Evolutionary conservation across 2,113 vertebrate genomes (phyloP).

Genomic region (Myotis yumanensis): DNA sequence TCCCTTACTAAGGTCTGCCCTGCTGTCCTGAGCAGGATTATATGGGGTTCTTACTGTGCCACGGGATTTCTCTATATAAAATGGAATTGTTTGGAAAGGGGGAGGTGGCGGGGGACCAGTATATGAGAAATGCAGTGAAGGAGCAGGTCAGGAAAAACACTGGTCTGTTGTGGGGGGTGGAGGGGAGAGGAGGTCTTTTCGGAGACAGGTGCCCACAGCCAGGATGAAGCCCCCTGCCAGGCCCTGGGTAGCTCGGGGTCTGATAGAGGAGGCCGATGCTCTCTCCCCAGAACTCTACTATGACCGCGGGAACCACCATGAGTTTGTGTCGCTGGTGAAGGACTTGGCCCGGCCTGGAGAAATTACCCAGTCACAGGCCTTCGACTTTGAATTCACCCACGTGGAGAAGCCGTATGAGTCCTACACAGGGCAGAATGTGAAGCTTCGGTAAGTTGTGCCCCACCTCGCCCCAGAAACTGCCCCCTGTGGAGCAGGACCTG

Average conservation of each 20-base stretch:
- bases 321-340: conserved; percentile 98
- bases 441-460: conserved; percentile 88
- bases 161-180: not conserved
- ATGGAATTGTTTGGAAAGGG: not conserved
- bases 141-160: not conserved
- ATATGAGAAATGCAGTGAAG: not conserved
- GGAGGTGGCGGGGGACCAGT: not conserved
- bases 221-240: not conserved
- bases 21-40: not conserved
- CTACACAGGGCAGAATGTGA: conserved; percentile 98
- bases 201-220: not conserved
- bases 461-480: not conserved
- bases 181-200: too few relatives aligned
- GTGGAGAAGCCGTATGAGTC: conserved; percentile 99
- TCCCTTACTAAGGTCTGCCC: not conserved
- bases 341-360: conserved; percentile 96
- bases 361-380: conserved; percentile 95
- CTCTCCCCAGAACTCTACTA: conserved; percentile 93
- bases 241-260: not conserved
- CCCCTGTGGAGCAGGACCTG: not conserved
- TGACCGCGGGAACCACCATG: conserved; percentile 97
- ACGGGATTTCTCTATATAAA: not conserved
- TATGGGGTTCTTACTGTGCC: not conserved
- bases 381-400: conserved; percentile 98
- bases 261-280: not conserved